Conservation (phyloP, 2,797 vertebrate species). For the Hybognathus amarus region DNA sequence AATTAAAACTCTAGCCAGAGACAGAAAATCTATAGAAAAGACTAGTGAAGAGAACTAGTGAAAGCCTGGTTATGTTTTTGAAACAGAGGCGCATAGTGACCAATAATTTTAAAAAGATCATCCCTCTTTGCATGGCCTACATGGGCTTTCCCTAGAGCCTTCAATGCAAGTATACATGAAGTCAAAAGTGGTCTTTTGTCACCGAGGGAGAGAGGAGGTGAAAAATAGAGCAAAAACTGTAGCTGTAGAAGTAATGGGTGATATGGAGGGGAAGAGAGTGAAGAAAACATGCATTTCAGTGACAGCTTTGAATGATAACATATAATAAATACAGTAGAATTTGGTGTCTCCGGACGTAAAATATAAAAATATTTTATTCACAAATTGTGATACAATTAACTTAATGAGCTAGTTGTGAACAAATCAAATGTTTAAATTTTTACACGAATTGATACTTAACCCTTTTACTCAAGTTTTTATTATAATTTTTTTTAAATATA, state of each 20-base stretch:
- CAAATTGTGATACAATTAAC: background rate
- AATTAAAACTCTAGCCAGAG: slow-evolving; percentile 8
- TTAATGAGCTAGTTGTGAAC: background rate
- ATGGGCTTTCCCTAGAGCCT: slow-evolving; percentile 36
- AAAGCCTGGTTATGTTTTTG: slow-evolving; percentile 30
- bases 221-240: background rate
- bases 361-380: background rate
- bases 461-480: too few species aligned
- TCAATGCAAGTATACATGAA: slow-evolving; percentile 22
- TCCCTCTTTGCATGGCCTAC: background rate
- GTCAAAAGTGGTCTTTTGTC: slow-evolving; percentile 26
- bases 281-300: slow-evolving; percentile 2
- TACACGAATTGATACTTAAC: background rate
- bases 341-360: background rate
- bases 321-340: background rate
- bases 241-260: background rate
- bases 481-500: too few species aligned
- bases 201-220: background rate
- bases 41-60: background rate
- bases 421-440: background rate
- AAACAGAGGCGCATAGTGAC: slow-evolving; percentile 49
- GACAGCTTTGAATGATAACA: background rate
- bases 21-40: slow-evolving; percentile 49
- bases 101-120: slow-evolving; percentile 47
- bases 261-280: slow-evolving; percentile 6